Evolutionary conservation across 2,888 invertebrate genomes (phyloP).

Genomic region (Hymenopus coronatus): DNA sequence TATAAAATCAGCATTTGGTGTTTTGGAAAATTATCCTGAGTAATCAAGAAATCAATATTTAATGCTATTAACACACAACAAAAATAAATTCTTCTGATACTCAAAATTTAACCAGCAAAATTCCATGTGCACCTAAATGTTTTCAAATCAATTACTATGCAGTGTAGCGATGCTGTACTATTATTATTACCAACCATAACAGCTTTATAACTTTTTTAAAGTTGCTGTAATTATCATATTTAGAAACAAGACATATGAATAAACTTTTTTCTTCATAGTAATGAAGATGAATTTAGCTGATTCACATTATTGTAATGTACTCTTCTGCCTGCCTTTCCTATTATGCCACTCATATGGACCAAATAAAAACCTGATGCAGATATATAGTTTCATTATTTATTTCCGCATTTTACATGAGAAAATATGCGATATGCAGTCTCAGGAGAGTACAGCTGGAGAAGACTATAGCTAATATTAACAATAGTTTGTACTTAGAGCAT

Average conservation of each 20-base stretch:
- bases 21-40: too few species aligned
- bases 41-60: too few species aligned
- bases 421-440: background rate
- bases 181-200: too few species aligned
- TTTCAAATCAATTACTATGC: too few species aligned
- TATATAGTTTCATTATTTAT: background rate
- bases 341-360: background rate
- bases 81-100: too few species aligned
- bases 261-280: background rate
- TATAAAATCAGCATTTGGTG: too few species aligned
- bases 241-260: background rate
- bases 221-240: background rate
- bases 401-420: background rate
- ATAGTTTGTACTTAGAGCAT: constrained; percentile 4
- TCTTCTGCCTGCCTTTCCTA: background rate
- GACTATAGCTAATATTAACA: background rate
- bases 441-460: background rate
- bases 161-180: too few species aligned
- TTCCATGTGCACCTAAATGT: too few species aligned
- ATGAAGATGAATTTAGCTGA: background rate
- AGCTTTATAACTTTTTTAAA: background rate
- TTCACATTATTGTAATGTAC: background rate
- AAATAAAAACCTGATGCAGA: background rate
- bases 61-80: too few species aligned
- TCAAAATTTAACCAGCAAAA: too few species aligned